Base-by-base conservation (phyloP, 2,113 vertebrate genomes). In the Macquaria ambigua region DNA sequence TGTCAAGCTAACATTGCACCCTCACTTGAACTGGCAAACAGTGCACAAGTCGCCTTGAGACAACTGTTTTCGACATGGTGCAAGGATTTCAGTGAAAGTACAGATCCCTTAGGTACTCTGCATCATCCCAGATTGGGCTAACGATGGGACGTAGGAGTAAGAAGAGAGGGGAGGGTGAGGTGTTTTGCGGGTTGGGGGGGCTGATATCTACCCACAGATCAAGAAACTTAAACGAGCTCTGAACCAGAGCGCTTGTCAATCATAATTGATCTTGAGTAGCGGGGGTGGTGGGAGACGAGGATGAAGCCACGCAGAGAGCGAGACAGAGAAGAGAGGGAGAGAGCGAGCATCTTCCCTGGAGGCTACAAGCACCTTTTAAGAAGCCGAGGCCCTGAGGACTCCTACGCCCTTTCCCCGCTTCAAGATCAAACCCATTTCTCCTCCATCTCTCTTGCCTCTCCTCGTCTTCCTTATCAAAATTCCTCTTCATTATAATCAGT, bases 371-470 rank as follows among this genome's bases (percentile, higher is more conserved):
- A 92, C 79, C 89, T 92, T 90, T 91, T 85, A 86, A 87, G 78
- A 87, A 79, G 83, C 84, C 16, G 11, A 64, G 74, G 64, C 90
- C 88, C 78, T 0, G 46, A 84, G 88, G 87, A 90, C 87, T 84
- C 86, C 87, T 21, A 62, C 81, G 14, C 74, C 85, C 74, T 86
- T 79, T 83, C 86, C 72, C 66, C 12, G 52, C 74, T 81, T 89
- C 70, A 81, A 92, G 87, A 92, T 94, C 87, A 94, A 95, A 92
- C 82, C 88, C 73, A 87, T 87, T 84, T 78, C 20, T 89, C 74
- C 82, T 77, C 56, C 71, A 59, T 78, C 76, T 48, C 50, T 20
- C 59, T 68, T 25, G 39, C 41, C 71, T 84, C 85, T 75, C 63
- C 56, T 74, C 76, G 20, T 79, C 83, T 25, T 80, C 81, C 71